Evolutionary conservation across 1,140 invertebrate species (phyloP), one percentile per base, ranked within the genome.

Genomic region (Coelopa frigida): DNA sequence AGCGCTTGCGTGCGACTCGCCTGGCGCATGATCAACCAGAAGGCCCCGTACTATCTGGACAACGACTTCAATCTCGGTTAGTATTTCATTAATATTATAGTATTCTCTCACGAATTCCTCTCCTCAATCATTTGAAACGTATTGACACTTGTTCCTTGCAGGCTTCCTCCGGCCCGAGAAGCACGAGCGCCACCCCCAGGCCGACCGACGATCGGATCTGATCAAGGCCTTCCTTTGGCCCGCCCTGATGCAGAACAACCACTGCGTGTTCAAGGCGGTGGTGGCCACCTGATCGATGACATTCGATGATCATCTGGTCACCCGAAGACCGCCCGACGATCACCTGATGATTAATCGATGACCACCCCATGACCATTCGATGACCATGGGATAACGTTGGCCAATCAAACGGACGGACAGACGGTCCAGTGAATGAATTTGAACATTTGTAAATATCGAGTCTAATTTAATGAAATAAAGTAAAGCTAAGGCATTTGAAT

Each of bases 161-260:
- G 64, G 64, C 2, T 68, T 68, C n/a, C 44, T 68, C 27, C 58
- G 64, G 14, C 65, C 62, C 12, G 75, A 78, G 42, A 76, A 74
- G 48, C 79, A 81, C 59, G 75, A 78, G 14, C 68, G 78, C 4
- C 76, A 76, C 58, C 70, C 73, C 26, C 62, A 72, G 7, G 71
- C 76, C 4, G 76, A 79, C 52, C 62, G 75, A 5, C 73, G 74
- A 49, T 79, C 75, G 5, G 77, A 80, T 56, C 70, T 77, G 10
- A 79, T 81, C 50, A 73, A 75, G 49, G 72, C 76, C 5, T 81
- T 79, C 56, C 71, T 81, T 11, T 81, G 79, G 78, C 79, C 79
- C 11, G 79, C 78, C 8, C 67, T 81, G 23, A 72, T 80, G 68
- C 72, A 77, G 51, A 74, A 74, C 20, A 71, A 70, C 48, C 70